These are phyloP conservation scores for Borostomias antarcticus DNA, from an alignment of 2,797 vertebrate genomes.

Conservation along the genomic window DNA sequence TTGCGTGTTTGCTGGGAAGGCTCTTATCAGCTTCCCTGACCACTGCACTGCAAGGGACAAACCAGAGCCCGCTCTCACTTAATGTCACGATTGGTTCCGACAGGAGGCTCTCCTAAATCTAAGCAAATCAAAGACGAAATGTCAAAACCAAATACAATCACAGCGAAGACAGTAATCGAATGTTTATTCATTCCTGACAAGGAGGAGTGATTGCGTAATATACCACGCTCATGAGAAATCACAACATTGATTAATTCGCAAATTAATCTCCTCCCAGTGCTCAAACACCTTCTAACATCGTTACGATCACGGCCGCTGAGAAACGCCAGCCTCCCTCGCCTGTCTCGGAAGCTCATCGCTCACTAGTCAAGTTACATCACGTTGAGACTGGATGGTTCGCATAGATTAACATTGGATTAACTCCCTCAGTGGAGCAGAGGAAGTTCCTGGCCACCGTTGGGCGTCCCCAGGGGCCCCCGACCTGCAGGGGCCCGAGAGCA, in stretches of 20 bases:
- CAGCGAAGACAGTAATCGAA: neutral
- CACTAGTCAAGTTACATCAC: slow-evolving; percentile 46
- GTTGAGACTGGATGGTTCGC: slow-evolving; percentile 50
- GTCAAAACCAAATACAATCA: neutral
- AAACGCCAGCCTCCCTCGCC: neutral
- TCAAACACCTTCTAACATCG: neutral
- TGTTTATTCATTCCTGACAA: neutral
- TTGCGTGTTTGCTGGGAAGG: too few relatives aligned
- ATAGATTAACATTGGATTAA: slow-evolving; percentile 60
- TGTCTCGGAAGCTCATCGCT: neutral
- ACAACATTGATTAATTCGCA: neutral
- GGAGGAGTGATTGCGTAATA: neutral
- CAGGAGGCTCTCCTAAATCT: neutral
- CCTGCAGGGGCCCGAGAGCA: slow-evolving; percentile 8
- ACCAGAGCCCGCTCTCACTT: neutral
- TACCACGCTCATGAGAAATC: neutral
- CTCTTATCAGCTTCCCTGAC: too few relatives aligned
- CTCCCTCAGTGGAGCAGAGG: slow-evolving; percentile 35
- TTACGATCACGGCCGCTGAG: neutral
- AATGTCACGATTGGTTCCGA: neutral
- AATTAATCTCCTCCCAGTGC: neutral
- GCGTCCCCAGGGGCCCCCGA: neutral
- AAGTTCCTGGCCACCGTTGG: slow-evolving; percentile 10
- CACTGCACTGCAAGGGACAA: too few relatives aligned
- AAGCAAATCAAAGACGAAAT: neutral